Conservation (phyloP, 64 coral and sea anemone species). For the Anthopleura sola region DNA sequence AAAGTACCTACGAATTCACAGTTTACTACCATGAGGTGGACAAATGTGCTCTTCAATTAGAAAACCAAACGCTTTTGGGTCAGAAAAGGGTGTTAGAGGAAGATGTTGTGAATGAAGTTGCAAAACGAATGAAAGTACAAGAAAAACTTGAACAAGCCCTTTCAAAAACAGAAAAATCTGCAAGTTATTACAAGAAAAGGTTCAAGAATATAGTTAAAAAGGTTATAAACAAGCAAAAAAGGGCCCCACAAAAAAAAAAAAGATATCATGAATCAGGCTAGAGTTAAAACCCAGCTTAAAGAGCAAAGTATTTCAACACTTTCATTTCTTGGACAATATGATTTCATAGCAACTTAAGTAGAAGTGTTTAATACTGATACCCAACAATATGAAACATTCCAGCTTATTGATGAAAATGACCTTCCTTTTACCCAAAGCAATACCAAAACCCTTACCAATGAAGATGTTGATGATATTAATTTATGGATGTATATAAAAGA, state of each 20-base stretch:
- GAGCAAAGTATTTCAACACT: slow-evolving; percentile 30
- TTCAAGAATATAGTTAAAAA: slow-evolving; percentile 38
- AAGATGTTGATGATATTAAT: slow-evolving; percentile 63
- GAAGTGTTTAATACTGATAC: slow-evolving; percentile 45
- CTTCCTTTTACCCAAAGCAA: slow-evolving; percentile 3
- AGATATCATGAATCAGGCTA: not conserved
- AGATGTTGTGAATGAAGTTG: not conserved
- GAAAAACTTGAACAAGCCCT: not conserved
- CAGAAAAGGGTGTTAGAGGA: not conserved
- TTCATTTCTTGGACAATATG: slow-evolving; percentile 38
- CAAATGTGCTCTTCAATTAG: not conserved
- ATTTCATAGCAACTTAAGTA: slow-evolving; percentile 46
- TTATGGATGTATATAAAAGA: slow-evolving; percentile 65
- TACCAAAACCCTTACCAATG: slow-evolving; percentile 12
- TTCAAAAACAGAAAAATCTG: not conserved
- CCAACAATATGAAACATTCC: slow-evolving; percentile 43
- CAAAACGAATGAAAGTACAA: not conserved
- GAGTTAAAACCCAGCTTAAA: not conserved
- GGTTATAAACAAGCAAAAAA: not conserved
- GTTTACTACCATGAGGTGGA: not conserved
- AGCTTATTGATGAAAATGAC: slow-evolving; percentile 28
- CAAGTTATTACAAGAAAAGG: slow-evolving; percentile 9
- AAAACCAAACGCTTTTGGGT: not conserved
- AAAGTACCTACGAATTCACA: not conserved
- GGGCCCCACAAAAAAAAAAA: not conserved